Conservation (phyloP, 2,797 vertebrate species). For the Epinephelus malabaricus region DNA sequence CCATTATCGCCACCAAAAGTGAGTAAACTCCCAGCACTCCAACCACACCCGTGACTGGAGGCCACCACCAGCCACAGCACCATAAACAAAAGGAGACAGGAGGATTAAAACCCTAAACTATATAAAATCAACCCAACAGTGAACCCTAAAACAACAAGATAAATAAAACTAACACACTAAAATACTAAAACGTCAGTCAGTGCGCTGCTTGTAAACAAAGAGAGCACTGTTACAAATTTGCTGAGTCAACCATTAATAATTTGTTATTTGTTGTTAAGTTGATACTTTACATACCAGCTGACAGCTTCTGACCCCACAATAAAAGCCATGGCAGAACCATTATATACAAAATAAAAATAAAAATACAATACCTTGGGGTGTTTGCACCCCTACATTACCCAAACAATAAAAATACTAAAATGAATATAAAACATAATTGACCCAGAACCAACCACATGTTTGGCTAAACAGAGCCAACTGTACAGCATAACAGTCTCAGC, state of each 20-base stretch:
- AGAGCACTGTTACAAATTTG: neutral
- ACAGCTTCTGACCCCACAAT: neutral
- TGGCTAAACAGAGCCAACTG: neutral
- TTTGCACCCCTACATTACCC: neutral
- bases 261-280: neutral
- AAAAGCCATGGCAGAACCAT: neutral
- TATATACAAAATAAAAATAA: neutral
- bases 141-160: neutral
- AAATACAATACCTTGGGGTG: neutral
- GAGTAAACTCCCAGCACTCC: neutral
- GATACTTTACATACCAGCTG: neutral
- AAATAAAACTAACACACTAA: neutral
- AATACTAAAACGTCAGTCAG: neutral
- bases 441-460: neutral
- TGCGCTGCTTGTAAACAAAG: neutral
- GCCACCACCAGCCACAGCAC: neutral
- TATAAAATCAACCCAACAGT: neutral
- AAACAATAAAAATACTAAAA: constrained; percentile 1
- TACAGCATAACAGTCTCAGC: neutral
- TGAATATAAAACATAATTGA: neutral
- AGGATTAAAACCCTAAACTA: neutral
- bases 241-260: neutral
- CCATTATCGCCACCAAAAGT: too few relatives aligned
- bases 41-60: neutral
- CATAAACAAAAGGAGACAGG: neutral